Evolutionary conservation across 2,797 vertebrate genomes (phyloP).

Genomic region (Mallotus villosus): DNA sequence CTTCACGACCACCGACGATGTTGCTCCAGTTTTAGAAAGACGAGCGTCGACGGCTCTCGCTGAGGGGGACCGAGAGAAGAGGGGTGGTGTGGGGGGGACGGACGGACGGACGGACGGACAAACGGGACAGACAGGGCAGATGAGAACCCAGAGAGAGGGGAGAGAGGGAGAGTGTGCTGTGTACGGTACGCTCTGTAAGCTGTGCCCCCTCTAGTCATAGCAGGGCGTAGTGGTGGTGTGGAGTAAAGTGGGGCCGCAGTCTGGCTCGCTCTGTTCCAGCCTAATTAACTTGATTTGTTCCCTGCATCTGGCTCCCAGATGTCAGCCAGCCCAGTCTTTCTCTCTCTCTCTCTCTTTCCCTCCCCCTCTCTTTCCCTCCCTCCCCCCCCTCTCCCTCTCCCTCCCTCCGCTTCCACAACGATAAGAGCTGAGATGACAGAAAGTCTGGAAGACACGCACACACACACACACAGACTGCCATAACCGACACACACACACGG

Average conservation of each 20-base stretch:
- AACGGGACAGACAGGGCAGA: background rate
- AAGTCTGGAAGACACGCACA: background rate
- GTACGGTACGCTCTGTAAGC: constrained; percentile 1
- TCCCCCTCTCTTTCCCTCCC: background rate
- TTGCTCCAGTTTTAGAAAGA: too few relatives aligned
- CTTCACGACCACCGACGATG: too few relatives aligned
- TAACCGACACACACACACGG: background rate
- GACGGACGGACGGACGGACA: background rate
- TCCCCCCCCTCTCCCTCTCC: background rate
- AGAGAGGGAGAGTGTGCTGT: background rate
- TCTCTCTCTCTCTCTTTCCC: background rate
- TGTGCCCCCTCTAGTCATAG: background rate
- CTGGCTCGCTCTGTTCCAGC: constrained; percentile 43
- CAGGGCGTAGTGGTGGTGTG: background rate
- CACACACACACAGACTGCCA: background rate
- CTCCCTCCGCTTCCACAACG: background rate
- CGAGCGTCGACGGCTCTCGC: too few relatives aligned
- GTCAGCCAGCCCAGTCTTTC: constrained; percentile 26
- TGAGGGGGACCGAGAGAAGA: background rate
- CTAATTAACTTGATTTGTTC: constrained; percentile 59
- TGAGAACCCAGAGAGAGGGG: background rate
- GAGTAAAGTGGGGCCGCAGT: constrained; percentile 19
- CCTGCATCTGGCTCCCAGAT: constrained; percentile 58
- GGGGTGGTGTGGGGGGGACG: too few relatives aligned
- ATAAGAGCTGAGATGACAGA: constrained; percentile 8